Conservation (phyloP, 2,113 vertebrate species). For the Oncorhynchus clarkii region DNA sequence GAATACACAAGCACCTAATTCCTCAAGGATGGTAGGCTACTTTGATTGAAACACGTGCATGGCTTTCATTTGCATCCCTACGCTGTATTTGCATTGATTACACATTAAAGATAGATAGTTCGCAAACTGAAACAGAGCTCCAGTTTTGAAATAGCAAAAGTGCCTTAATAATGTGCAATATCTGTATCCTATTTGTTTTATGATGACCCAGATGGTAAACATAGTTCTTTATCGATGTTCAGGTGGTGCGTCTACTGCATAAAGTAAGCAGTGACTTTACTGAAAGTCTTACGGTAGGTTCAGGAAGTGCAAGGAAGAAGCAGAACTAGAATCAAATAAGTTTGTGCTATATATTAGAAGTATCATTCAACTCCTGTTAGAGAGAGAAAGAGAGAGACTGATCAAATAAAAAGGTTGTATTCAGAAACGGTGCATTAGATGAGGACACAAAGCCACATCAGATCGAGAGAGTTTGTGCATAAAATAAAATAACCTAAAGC, state of each 20-base stretch:
- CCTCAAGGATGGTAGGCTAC: slow-evolving; percentile 26
- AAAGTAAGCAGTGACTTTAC: not conserved
- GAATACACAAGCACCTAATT: slow-evolving; percentile 49
- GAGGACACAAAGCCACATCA: slow-evolving; percentile 40
- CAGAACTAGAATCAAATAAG: not conserved
- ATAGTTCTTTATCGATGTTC: slow-evolving; percentile 20
- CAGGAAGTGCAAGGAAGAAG: slow-evolving; percentile 1
- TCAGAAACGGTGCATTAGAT: slow-evolving; percentile 36
- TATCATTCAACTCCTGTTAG: not conserved
- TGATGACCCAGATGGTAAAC: slow-evolving; percentile 30
- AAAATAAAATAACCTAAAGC: slow-evolving; percentile 35
- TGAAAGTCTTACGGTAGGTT: not conserved
- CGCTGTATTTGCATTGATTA: slow-evolving; percentile 3
- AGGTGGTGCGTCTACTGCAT: not conserved
- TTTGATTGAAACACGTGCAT: slow-evolving; percentile 19
- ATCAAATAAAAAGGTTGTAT: not conserved
- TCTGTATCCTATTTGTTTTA: slow-evolving; percentile 16
- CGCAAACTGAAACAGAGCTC: slow-evolving; percentile 26
- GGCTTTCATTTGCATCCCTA: slow-evolving; percentile 39
- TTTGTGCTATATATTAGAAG: not conserved
- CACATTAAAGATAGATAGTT: slow-evolving; percentile 29
- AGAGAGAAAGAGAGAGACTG: slow-evolving; percentile 2
- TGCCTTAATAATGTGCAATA: slow-evolving; percentile 32
- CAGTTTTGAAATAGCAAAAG: slow-evolving; percentile 29
- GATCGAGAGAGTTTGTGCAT: slow-evolving; percentile 36